phyloP scores from a whole-genome alignment of 2,888 invertebrate species.

The Eretmocerus hayati region DNA sequence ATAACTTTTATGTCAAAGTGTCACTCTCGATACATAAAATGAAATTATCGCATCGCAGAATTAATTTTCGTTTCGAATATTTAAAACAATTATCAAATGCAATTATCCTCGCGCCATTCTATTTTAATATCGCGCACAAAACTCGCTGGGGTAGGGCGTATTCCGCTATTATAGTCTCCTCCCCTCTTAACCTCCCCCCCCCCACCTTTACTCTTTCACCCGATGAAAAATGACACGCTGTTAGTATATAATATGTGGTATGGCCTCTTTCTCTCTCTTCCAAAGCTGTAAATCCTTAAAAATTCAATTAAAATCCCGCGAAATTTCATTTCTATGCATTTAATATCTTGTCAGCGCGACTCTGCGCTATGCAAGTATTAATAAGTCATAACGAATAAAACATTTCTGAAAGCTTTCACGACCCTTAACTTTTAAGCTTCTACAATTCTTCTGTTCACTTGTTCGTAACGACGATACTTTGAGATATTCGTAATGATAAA shows the following conservation, averaged over 20 bases:
- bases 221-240: conserved; percentile 24
- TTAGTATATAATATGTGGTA: too few species aligned
- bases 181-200: not conserved
- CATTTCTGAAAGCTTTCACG: conserved; percentile 2
- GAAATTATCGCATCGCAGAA: conserved; percentile 40
- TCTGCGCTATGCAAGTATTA: conserved; percentile 18
- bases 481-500: conserved; percentile 13
- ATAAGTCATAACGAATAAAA: conserved; percentile 22
- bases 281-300: conserved; percentile 24
- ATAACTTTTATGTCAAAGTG: conserved; percentile 22
- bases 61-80: conserved; percentile 40
- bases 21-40: conserved; percentile 25
- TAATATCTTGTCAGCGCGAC: conserved; percentile 19
- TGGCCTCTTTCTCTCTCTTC: too few species aligned
- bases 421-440: not conserved
- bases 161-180: not conserved
- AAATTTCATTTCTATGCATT: conserved; percentile 25
- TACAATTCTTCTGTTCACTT: not conserved
- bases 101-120: conserved; percentile 39
- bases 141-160: conserved; percentile 13
- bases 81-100: conserved; percentile 41
- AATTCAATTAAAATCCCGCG: conserved; percentile 24
- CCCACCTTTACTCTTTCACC: conserved; percentile 2
- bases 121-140: conserved; percentile 39
- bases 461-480: not conserved